Base-by-base conservation (phyloP, 2,888 invertebrate species). In the Lithophane socia region DNA sequence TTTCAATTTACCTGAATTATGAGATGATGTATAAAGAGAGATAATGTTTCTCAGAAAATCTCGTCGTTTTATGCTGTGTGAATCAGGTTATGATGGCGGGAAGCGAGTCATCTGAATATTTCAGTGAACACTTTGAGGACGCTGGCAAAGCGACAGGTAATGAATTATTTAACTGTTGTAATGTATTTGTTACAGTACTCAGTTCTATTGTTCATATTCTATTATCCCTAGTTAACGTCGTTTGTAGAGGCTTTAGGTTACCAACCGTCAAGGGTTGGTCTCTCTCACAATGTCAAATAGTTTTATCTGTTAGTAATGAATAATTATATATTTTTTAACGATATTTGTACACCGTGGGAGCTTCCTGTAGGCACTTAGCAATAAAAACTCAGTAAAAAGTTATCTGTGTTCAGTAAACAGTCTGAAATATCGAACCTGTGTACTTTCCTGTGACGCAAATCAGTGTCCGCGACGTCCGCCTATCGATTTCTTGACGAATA, bases 71-170 rank as follows among this genome's bases (percentile, higher is more conserved):
- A 63, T 47, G n/a, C 44, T 80, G 58, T 72, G 64, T 64, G 60
- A 71, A 58, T 69, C 61, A 58, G 52, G 56, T 72, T 74, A 54
- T 71, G 56, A 61, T 58, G 44, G 37, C 37, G 67, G 18, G 56
- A 64, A 70, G 70, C 65, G 72, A 61, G 58, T 75, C 65, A 58
- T 58, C 68, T 84, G 81, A 83, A 84, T 84, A 83, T 80, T 83
- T 80, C 54, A 84, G 71, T 24, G 67, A 3, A 63, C 58, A 71
- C 65, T 80, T 52, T 21, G 68, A 68, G 52, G 64, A 75, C 72
- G 69, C 63, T 42, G 12, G 47, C 54, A 42, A 18, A 63, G 64
- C 52, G 79, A 47, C 54, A 13, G 44, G 44, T 52, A 12, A 52
- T 73, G 24, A 84, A 84, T 77, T 71, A 80, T 83, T 67, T 61